These are phyloP conservation scores for Sphaeramia orbicularis DNA, from an alignment of 2,797 vertebrate genomes.

Conservation along the genomic window DNA sequence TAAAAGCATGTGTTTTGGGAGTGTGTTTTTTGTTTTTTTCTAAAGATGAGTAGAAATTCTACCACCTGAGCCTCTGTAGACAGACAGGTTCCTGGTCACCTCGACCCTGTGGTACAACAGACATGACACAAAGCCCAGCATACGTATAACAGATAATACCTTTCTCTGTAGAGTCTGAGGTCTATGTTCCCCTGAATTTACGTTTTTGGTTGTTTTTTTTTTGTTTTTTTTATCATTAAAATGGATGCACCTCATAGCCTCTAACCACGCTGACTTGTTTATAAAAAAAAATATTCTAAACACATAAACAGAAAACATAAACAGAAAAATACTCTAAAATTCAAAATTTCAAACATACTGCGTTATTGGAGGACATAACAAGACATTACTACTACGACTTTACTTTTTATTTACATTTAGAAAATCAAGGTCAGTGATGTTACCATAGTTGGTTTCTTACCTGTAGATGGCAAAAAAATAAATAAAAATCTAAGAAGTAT, in stretches of 20 bases:
- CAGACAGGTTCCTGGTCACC: constrained; percentile 16
- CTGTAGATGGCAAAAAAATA: too few relatives aligned
- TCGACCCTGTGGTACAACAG: not conserved
- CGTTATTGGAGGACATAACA: too few relatives aligned
- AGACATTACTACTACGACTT: too few relatives aligned
- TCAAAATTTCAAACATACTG: too few relatives aligned
- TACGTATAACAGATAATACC: constrained; percentile 2
- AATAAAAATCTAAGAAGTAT: too few relatives aligned
- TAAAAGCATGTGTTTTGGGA: not conserved
- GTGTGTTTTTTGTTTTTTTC: not conserved
- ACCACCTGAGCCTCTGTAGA: constrained; percentile 10
- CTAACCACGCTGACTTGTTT: not conserved
- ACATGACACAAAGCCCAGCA: not conserved
- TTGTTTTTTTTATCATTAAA: too few relatives aligned
- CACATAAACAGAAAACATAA: too few relatives aligned
- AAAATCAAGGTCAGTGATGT: too few relatives aligned
- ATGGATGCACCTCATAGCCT: constrained; percentile 7
- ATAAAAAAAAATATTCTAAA: too few relatives aligned
- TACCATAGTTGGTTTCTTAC: too few relatives aligned
- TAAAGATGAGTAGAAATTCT: constrained; percentile 1
- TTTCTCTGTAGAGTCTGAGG: constrained; percentile 2
- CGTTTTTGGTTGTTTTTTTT: constrained; percentile 16
- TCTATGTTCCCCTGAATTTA: not conserved
- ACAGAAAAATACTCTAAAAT: too few relatives aligned
- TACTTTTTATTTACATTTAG: too few relatives aligned